These are phyloP conservation scores for Pyrocoelia pectoralis DNA, from an alignment of 2,888 invertebrate genomes.

Conservation along the genomic window DNA sequence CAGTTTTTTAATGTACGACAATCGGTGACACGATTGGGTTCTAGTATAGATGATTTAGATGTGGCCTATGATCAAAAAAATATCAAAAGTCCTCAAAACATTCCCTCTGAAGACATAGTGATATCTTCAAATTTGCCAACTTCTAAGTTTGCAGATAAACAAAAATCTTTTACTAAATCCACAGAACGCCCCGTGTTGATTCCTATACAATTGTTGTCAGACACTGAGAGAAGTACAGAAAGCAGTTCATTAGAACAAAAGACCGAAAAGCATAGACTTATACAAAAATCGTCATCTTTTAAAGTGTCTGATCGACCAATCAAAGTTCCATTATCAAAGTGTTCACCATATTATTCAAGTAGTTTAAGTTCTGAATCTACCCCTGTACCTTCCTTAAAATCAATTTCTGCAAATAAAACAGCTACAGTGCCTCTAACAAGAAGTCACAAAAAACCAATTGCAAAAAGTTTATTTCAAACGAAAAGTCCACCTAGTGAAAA, in stretches of 20 bases:
- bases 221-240: conserved; percentile 61
- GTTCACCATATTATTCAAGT: conserved; percentile 79
- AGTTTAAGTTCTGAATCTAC: conserved; percentile 79
- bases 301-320: conserved; percentile 56
- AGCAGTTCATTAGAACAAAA: conserved; percentile 62
- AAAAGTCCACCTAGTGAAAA: conserved; percentile 79
- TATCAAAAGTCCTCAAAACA: conserved; percentile 55
- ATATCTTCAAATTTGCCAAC: conserved; percentile 42
- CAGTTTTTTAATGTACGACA: conserved; percentile 50
- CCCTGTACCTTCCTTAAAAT: conserved; percentile 67
- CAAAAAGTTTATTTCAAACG: conserved; percentile 67
- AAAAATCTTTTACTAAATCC: conserved; percentile 59
- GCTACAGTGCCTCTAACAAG: conserved; percentile 58
- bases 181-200: conserved; percentile 64
- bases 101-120: conserved; percentile 56
- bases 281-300: conserved; percentile 49
- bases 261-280: conserved; percentile 55
- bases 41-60: conserved; percentile 54
- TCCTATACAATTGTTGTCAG: conserved; percentile 61
- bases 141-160: conserved; percentile 34
- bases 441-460: conserved; percentile 61
- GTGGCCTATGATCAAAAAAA: conserved; percentile 46
- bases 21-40: conserved; percentile 51
- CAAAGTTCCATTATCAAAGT: conserved; percentile 67
- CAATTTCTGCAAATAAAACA: conserved; percentile 71